Percentiles rank a stretch among this genome's conserved stretches.
These are phyloP conservation scores for Octomys mimax DNA, from an alignment of 2,797 vertebrate species.

Conservation along the genomic window DNA sequence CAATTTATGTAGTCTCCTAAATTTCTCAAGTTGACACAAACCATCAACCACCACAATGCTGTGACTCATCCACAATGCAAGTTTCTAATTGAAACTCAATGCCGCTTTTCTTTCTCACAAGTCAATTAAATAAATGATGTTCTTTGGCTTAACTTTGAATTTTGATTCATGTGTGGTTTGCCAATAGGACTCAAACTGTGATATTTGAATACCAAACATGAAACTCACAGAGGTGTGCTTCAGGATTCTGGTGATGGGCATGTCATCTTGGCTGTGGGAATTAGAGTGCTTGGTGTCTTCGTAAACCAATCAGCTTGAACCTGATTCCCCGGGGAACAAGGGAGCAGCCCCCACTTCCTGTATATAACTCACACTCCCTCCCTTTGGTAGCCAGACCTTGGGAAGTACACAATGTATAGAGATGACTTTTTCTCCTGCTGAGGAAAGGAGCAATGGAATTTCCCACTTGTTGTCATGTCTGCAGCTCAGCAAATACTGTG, in stretches of 20 bases:
- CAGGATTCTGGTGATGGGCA: rapidly evolving
- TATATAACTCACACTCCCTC: neutral
- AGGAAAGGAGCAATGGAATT: neutral
- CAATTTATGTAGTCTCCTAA: too few relatives aligned
- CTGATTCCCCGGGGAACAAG: neutral
- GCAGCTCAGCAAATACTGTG: neutral
- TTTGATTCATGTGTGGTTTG: neutral
- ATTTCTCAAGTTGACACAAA: too few relatives aligned
- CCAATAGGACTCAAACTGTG: neutral
- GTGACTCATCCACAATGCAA: too few relatives aligned
- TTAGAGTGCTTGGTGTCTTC: neutral
- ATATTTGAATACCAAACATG: neutral
- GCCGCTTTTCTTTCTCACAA: neutral
- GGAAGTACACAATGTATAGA: neutral
- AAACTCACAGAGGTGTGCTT: neutral
- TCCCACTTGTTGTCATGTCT: neutral
- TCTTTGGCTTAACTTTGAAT: neutral
- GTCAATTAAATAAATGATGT: neutral
- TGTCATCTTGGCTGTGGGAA: neutral
- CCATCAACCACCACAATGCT: too few relatives aligned
- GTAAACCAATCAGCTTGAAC: too few relatives aligned
- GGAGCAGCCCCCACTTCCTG: neutral
- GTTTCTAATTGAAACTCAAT: constrained; percentile 14
- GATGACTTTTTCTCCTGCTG: neutral
- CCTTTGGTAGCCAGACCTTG: neutral